Evolutionary conservation across 2,797 vertebrate genomes (phyloP).

Genomic region (Chaunax sp.): DNA sequence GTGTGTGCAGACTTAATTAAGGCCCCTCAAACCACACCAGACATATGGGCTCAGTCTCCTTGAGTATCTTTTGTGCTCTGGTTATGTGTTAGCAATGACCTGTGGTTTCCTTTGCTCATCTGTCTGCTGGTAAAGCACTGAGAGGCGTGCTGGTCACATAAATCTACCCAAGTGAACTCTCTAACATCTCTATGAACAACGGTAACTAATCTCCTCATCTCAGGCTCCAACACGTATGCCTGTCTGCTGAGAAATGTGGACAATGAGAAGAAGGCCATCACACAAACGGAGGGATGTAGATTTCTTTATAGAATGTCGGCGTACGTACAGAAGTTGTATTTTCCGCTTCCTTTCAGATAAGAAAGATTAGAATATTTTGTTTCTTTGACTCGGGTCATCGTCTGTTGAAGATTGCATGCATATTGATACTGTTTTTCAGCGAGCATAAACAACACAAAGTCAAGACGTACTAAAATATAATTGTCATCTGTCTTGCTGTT

Average conservation of each 20-base stretch:
- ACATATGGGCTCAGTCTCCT: background rate
- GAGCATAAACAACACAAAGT: background rate
- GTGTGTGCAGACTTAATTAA: background rate
- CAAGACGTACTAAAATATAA: background rate
- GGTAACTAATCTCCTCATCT: conserved; percentile 50
- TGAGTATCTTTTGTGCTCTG: background rate
- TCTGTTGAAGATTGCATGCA: background rate
- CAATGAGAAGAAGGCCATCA: conserved; percentile 7
- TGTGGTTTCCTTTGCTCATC: conserved; percentile 18
- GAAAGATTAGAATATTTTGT: background rate
- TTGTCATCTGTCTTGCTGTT: background rate
- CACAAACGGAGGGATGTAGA: background rate
- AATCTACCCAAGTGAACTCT: conserved; percentile 17
- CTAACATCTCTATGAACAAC: conserved; percentile 23
- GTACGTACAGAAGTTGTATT: background rate
- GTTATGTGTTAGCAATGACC: background rate
- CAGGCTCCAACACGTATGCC: conserved; percentile 27
- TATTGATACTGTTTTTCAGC: background rate
- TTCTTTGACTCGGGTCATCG: background rate
- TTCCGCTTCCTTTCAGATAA: background rate
- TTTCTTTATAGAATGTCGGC: background rate
- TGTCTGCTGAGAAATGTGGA: conserved; percentile 49
- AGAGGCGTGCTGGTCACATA: background rate
- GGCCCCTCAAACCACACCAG: background rate
- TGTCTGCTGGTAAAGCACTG: conserved; percentile 5